phyloP scores from a whole-genome alignment of 2,888 invertebrate genomes.

The Deilephila elpenor region DNA sequence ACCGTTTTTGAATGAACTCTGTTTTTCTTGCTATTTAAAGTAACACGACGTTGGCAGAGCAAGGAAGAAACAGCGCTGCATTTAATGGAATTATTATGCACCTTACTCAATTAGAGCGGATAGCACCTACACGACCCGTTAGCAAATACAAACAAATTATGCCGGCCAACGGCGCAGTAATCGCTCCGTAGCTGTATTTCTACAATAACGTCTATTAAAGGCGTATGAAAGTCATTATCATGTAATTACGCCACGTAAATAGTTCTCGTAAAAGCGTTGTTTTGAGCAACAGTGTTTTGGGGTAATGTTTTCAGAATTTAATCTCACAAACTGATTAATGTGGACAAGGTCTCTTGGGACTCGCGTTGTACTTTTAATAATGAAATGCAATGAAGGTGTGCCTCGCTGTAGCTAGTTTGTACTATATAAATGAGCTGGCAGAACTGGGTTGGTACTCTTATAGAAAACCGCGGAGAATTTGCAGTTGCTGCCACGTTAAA shows the following conservation, averaged over 20 bases:
- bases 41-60: background rate
- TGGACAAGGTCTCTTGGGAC: background rate
- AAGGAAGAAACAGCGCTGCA: background rate
- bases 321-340: background rate
- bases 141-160: conserved; percentile 28
- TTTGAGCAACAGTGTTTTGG: background rate
- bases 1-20: no score
- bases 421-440: no score
- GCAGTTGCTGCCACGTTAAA: no score
- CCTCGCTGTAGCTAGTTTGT: no score
- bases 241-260: conserved; percentile 11
- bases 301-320: background rate
- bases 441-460: no score
- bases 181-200: conserved; percentile 5
- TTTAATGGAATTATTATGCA: conserved; percentile 9
- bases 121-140: conserved; percentile 7
- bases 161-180: conserved; percentile 10
- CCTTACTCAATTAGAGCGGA: conserved; percentile 15
- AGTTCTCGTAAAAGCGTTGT: background rate
- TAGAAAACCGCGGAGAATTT: no score
- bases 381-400: no score
- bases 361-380: background rate
- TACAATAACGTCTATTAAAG: conserved; percentile 19
- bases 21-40: no score
- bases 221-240: conserved; percentile 16